Evolutionary conservation across 1,140 invertebrate species (phyloP).

Genomic region (Orius insidiosus): DNA sequence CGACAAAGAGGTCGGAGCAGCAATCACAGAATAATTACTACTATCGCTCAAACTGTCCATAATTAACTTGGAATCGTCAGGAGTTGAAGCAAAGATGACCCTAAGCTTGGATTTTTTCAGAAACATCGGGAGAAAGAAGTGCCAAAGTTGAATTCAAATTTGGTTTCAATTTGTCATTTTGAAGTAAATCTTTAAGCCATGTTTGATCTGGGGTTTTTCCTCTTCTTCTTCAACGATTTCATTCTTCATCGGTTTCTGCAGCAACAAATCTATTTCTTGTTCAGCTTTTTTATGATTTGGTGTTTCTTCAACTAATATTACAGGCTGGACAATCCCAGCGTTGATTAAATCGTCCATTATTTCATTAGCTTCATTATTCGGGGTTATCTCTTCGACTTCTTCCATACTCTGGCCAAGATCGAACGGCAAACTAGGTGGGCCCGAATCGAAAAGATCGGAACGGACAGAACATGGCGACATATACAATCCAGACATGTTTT

Average conservation of each 20-base stretch:
- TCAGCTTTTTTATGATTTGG: conserved; percentile 2
- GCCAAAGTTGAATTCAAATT: conserved; percentile 17
- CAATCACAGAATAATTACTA: neutral
- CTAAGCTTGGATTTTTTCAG: conserved; percentile 9
- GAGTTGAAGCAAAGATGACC: conserved; percentile 18
- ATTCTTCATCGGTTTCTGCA: neutral
- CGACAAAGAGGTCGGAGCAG: neutral
- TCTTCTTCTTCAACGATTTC: too few species aligned
- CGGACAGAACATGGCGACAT: conserved; percentile 20
- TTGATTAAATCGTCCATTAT: conserved; percentile 17
- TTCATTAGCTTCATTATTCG: conserved; percentile 20
- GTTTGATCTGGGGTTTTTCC: neutral
- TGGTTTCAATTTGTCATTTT: conserved; percentile 2
- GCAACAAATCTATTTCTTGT: conserved; percentile 5
- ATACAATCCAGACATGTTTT: conserved; percentile 25
- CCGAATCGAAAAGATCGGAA: conserved; percentile 19
- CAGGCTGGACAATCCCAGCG: conserved; percentile 14
- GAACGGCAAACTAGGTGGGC: conserved; percentile 19
- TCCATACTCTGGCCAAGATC: conserved; percentile 16
- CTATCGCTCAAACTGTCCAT: conserved; percentile 2
- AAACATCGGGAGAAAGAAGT: conserved; percentile 17
- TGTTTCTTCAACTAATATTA: conserved; percentile 8
- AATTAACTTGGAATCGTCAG: conserved; percentile 12
- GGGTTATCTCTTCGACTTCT: conserved; percentile 19
- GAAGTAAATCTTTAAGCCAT: conserved; percentile 10